Evolutionary conservation across 2,797 vertebrate genomes (phyloP), one percentile per base, ranked within the genome.

Genomic region (Oreonectes daqikongensis): DNA sequence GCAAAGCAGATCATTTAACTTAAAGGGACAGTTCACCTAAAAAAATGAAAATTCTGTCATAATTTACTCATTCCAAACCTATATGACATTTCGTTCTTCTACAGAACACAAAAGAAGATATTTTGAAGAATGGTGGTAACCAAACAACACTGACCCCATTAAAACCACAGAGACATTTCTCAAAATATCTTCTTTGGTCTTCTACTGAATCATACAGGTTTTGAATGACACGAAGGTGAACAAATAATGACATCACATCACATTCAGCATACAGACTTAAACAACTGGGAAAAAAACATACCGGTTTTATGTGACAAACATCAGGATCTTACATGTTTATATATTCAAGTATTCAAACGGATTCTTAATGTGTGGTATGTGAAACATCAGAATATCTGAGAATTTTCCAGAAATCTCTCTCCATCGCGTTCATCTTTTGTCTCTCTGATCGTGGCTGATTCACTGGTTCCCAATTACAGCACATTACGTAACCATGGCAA

Each of bases 401-500:
- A 22, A 24, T 60, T 7, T 3, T 38, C 30, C n/a, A 11, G 35
- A 64, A 65, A 15, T 20, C 5, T 65, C 38, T 65, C 63, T 5
- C 22, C 38, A 8, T 65, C 20, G 12, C 22, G 14, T 65, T 65
- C 17, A 60, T 5, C 32, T 6, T 55, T 17, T 35, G 20, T 72
- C n/a, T 48, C 18, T 48, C 17, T n/a, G 1, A 9, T 48, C 4
- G 17, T 17, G 15, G 10, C n/a, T 38, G 46, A 74, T 30, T 42
- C 4, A 22, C 40, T 40, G 3, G 14, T 75, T 67, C 8, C 3
- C n/a, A 67, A 3, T 75, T 35, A 67, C 22, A 22, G 48, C 24
- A 40, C 18, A 53, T 72, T 46, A 63, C 63, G 71, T 38, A 73
- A 30, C 30, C 72, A 75, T 55, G 63, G 46, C 30, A 63, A 42